Evolutionary conservation across 2,113 vertebrate species (phyloP).

Genomic region (Dolichallabes microphthalmus): DNA sequence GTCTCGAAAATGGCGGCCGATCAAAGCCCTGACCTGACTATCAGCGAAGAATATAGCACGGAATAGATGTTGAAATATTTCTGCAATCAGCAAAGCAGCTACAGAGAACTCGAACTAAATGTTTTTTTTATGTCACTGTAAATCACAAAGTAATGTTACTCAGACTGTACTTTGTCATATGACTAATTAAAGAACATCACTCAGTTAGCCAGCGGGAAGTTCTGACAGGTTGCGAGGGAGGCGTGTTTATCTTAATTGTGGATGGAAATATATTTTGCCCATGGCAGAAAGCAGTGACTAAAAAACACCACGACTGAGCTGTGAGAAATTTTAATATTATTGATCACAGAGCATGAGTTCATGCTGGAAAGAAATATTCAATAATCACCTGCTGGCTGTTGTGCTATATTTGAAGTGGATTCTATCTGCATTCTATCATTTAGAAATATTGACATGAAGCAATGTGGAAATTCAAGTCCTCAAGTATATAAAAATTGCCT

Average conservation of each 20-base stretch:
- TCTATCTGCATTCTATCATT: not conserved
- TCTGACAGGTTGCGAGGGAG: not conserved
- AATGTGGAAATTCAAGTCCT: not conserved
- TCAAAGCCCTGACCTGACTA: not conserved
- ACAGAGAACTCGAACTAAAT: not conserved
- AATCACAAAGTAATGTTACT: conserved; percentile 15
- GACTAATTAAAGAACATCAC: conserved; percentile 1
- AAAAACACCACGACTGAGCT: not conserved
- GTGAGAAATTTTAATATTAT: not conserved
- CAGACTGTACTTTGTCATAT: conserved; percentile 5
- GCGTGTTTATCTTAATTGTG: too few relatives aligned
- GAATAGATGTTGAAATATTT: not conserved
- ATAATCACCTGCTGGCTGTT: not conserved
- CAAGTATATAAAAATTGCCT: not conserved
- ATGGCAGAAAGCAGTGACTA: not conserved
- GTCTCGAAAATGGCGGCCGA: not conserved
- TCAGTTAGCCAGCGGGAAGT: not conserved
- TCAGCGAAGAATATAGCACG: not conserved
- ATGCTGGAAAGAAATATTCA: not conserved
- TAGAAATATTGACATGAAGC: not conserved
- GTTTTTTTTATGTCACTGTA: not conserved
- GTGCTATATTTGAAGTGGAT: not conserved
- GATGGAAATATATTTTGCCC: conserved; percentile 6
- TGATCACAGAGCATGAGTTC: not conserved
- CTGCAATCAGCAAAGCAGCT: not conserved